phyloP scores from a whole-genome alignment of 2,113 vertebrate species.

The Echinops telfairi region DNA sequence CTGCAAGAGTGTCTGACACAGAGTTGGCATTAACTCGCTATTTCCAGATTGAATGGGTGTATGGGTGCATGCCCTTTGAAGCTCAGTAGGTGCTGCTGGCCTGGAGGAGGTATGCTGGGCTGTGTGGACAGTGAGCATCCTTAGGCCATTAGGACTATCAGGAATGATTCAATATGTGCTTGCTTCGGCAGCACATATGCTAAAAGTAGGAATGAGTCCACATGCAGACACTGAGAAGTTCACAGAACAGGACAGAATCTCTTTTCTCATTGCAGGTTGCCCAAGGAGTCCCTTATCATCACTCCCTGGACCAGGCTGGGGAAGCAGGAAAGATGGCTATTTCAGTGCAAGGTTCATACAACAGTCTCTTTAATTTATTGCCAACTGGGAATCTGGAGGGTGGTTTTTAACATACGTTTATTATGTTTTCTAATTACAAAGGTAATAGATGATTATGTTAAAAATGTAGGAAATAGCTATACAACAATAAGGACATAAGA shows the following conservation, averaged over 20 bases:
- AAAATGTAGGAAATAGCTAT: slow-evolving; percentile 63
- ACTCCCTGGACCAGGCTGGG: not conserved
- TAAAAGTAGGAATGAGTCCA: too few relatives aligned
- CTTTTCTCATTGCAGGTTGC: not conserved
- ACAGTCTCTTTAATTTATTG: slow-evolving; percentile 47
- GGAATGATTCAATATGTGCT: slow-evolving; percentile 9
- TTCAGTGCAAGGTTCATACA: not conserved
- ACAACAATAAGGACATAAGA: slow-evolving; percentile 45
- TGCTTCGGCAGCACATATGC: too few relatives aligned
- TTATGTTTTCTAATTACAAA: slow-evolving; percentile 34
- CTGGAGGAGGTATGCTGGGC: not conserved
- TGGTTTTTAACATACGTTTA: not conserved
- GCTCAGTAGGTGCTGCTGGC: not conserved
- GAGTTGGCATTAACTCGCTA: not conserved
- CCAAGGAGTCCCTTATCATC: not conserved
- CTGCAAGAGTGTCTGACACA: slow-evolving; percentile 27
- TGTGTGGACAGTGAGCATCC: not conserved
- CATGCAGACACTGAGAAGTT: slow-evolving; percentile 2
- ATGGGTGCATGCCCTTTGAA: not conserved
- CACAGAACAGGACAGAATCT: not conserved
- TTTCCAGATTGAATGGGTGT: not conserved
- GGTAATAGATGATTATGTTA: slow-evolving; percentile 29
- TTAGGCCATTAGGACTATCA: not conserved
- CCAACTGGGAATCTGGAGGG: slow-evolving; percentile 19
- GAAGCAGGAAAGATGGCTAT: not conserved